Conservation (phyloP, 2,888 invertebrate species). For the Gnatocerus cornutus region DNA sequence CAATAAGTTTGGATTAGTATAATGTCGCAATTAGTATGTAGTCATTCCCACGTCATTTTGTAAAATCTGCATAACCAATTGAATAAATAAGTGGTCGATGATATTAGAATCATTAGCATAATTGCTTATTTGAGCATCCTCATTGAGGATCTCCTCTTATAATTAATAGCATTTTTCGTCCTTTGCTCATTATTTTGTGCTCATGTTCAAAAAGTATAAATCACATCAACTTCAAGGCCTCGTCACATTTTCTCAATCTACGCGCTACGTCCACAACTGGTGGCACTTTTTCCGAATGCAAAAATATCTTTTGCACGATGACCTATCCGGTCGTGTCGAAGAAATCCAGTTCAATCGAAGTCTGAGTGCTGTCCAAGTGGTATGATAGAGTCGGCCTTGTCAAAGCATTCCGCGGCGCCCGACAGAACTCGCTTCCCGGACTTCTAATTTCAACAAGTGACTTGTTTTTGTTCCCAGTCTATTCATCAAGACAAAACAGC, state of each 20-base stretch:
- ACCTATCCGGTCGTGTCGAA: conserved; percentile 5
- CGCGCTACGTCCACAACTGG: too few relatives aligned
- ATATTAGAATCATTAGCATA: conserved; percentile 20
- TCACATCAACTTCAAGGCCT: not conserved
- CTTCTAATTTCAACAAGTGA: conserved; percentile 70
- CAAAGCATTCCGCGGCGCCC: conserved; percentile 68
- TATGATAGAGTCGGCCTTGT: conserved; percentile 63
- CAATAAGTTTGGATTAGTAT: conserved; percentile 4
- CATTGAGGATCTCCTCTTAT: conserved; percentile 11
- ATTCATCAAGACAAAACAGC: conserved; percentile 57
- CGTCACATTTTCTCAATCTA: not conserved
- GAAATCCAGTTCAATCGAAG: conserved; percentile 41
- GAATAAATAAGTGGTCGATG: conserved; percentile 11
- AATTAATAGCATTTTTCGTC: conserved; percentile 15
- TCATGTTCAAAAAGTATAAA: conserved; percentile 10
- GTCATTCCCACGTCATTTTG: conserved; percentile 6
- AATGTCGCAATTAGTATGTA: conserved; percentile 3
- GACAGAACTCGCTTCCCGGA: conserved; percentile 66
- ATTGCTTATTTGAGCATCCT: conserved; percentile 14
- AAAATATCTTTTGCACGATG: not conserved
- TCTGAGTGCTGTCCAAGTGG: conserved; percentile 45
- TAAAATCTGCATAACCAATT: conserved; percentile 9
- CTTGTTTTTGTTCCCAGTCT: conserved; percentile 68
- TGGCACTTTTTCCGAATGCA: too few relatives aligned
- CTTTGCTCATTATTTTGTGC: conserved; percentile 11